These are phyloP conservation scores for Coreoperca whiteheadi DNA, from an alignment of 2,113 vertebrate genomes.

Conservation along the genomic window DNA sequence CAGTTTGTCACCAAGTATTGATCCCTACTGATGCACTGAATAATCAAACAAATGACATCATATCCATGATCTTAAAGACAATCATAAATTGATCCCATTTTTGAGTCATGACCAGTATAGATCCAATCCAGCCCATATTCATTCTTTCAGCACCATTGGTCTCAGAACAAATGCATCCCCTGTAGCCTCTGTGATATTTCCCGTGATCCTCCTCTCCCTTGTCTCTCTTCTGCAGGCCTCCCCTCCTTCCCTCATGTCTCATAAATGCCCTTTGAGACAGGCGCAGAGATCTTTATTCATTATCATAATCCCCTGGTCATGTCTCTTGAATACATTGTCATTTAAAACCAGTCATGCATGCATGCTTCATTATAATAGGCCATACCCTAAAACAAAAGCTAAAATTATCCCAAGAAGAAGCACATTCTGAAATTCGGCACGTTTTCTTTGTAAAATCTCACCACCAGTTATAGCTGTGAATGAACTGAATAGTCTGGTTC, in stretches of 20 bases:
- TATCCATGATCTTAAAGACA: not conserved
- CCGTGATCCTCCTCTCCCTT: constrained; percentile 19
- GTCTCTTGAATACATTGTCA: constrained; percentile 51
- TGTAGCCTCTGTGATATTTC: not conserved
- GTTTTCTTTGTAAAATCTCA: constrained; percentile 33
- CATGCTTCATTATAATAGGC: constrained; percentile 9
- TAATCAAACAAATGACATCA: constrained; percentile 4
- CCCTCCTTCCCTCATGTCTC: not conserved
- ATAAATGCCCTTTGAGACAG: constrained; percentile 49
- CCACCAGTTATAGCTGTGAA: constrained; percentile 18
- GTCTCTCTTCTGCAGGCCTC: not conserved
- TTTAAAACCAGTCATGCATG: constrained; percentile 42
- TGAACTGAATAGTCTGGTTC: constrained; percentile 14
- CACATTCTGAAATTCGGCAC: not conserved
- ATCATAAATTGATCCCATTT: not conserved
- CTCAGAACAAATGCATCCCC: not conserved
- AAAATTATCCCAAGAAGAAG: constrained; percentile 15
- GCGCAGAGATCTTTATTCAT: constrained; percentile 53
- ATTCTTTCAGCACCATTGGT: not conserved
- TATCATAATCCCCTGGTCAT: constrained; percentile 53
- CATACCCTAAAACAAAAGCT: constrained; percentile 18
- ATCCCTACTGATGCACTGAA: constrained; percentile 1
- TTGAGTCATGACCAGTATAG: not conserved
- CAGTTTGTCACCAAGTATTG: constrained; percentile 13
- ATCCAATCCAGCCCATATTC: not conserved